These are phyloP conservation scores for Argyresthia goedartella DNA, from an alignment of 2,888 invertebrate species.

Conservation along the genomic window DNA sequence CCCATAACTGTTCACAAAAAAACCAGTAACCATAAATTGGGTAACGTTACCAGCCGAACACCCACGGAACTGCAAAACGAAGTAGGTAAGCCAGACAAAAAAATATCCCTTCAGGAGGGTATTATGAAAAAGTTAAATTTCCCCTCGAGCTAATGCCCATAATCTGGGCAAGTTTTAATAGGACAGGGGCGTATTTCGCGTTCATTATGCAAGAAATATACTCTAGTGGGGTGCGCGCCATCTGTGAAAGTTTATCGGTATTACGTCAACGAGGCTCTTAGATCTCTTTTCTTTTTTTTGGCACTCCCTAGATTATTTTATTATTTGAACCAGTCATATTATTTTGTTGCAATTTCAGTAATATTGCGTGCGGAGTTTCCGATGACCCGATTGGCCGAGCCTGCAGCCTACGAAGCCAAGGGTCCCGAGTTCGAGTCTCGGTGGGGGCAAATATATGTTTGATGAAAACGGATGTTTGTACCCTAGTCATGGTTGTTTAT, in stretches of 20 bases:
- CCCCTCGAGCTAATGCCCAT: slow-evolving; percentile 58
- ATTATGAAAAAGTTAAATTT: slow-evolving; percentile 54
- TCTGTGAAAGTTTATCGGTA: slow-evolving; percentile 43
- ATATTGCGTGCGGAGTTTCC: too few relatives aligned
- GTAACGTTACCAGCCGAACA: neutral
- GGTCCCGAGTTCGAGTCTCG: too few relatives aligned
- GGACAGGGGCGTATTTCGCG: slow-evolving; percentile 58
- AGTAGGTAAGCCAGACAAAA: slow-evolving; percentile 23
- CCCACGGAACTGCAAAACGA: slow-evolving; percentile 20
- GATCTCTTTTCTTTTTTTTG: slow-evolving; percentile 5
- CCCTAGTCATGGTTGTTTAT: too few relatives aligned
- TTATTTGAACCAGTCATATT: too few relatives aligned
- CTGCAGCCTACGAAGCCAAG: too few relatives aligned
- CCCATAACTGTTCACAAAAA: too few relatives aligned
- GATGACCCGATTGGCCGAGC: too few relatives aligned
- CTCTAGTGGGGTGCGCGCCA: slow-evolving; percentile 32
- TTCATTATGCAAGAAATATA: slow-evolving; percentile 62
- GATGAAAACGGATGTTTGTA: too few relatives aligned
- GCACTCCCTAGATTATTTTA: neutral
- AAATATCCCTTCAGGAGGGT: slow-evolving; percentile 23
- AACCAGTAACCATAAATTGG: neutral
- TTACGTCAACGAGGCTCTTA: slow-evolving; percentile 27
- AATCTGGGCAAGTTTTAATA: slow-evolving; percentile 68
- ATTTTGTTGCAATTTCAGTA: too few relatives aligned
- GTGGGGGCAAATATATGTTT: too few relatives aligned